Conservation (phyloP, 2,113 vertebrate species). For the Apeltes quadracus region DNA sequence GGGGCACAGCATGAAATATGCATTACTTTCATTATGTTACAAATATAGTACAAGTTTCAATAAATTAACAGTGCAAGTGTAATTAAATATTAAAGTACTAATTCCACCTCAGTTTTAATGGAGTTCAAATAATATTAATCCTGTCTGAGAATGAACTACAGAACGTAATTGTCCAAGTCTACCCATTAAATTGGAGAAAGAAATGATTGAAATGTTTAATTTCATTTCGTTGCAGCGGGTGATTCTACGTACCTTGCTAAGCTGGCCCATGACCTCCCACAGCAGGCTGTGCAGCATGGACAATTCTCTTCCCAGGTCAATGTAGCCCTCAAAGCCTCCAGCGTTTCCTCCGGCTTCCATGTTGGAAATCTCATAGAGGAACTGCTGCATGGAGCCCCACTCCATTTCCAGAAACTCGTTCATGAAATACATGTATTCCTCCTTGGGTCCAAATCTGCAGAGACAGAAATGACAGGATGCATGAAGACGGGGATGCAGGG, state of each 20-base stretch:
- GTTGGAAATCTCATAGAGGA: constrained; percentile 97
- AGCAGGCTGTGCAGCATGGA: constrained; percentile 94
- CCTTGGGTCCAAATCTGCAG: constrained; percentile 93
- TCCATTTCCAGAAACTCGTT: constrained; percentile 98
- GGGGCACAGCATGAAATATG: not conserved
- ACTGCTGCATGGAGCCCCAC: constrained; percentile 98
- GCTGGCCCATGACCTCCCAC: constrained; percentile 97
- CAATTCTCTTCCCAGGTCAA: constrained; percentile 95
- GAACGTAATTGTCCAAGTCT: not conserved
- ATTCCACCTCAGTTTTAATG: constrained; percentile 17
- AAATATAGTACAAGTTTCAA: not conserved
- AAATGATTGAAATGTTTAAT: constrained; percentile 17
- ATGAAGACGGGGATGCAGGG: not conserved
- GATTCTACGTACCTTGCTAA: constrained; percentile 87
- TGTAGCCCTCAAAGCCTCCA: constrained; percentile 96
- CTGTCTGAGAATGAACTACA: not conserved
- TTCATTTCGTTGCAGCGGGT: not conserved
- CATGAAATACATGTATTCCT: constrained; percentile 98
- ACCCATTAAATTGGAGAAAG: not conserved
- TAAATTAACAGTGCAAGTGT: not conserved
- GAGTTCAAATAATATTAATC: constrained; percentile 11
- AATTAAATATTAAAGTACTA: constrained; percentile 32
- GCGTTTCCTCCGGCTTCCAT: constrained; percentile 93
- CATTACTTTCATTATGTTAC: constrained; percentile 17
- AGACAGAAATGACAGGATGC: constrained; percentile 11